Conservation (phyloP, 2,797 vertebrate species). For the Poeciliopsis turneri region DNA sequence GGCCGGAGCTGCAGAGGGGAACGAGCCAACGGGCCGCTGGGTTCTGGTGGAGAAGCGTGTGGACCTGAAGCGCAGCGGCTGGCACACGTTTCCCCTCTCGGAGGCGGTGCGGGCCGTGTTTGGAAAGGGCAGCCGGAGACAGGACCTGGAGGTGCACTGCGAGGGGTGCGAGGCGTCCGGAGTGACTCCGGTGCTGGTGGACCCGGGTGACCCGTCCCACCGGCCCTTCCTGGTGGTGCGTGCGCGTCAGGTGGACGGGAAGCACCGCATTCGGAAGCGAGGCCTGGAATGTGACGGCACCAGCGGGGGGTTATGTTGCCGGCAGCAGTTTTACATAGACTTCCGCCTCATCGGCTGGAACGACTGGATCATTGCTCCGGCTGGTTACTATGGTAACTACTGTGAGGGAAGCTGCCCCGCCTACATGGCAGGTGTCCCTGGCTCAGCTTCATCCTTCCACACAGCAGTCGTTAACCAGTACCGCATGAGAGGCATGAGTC, state of each 20-base stretch:
- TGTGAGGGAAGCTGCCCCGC: constrained; percentile 98
- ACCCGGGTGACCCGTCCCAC: constrained; percentile 89
- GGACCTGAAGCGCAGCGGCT: constrained; percentile 95
- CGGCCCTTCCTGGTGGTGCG: constrained; percentile 96
- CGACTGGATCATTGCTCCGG: constrained; percentile 99
- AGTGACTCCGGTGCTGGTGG: constrained; percentile 89
- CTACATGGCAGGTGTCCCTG: constrained; percentile 95
- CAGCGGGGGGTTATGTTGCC: constrained; percentile 92
- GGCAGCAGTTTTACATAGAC: constrained; percentile 99
- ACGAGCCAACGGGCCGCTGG: constrained; percentile 79
- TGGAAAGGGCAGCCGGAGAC: constrained; percentile 88
- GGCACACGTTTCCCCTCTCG: constrained; percentile 96
- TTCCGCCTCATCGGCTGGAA: constrained; percentile 98
- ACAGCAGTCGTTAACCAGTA: constrained; percentile 99
- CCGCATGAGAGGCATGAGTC: constrained; percentile 96
- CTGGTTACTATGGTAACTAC: constrained; percentile 98
- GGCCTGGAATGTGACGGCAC: constrained; percentile 96
- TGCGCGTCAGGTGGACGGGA: constrained; percentile 87
- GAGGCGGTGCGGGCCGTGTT: constrained; percentile 90
- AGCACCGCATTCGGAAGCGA: constrained; percentile 96
- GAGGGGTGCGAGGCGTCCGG: constrained; percentile 89
- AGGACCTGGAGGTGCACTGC: constrained; percentile 93
- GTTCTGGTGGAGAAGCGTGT: constrained; percentile 92
- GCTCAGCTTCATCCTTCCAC: constrained; percentile 97
- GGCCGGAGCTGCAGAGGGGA: constrained; percentile 58